Conservation (phyloP, 2,888 invertebrate genomes). For the Philereme transversata region DNA sequence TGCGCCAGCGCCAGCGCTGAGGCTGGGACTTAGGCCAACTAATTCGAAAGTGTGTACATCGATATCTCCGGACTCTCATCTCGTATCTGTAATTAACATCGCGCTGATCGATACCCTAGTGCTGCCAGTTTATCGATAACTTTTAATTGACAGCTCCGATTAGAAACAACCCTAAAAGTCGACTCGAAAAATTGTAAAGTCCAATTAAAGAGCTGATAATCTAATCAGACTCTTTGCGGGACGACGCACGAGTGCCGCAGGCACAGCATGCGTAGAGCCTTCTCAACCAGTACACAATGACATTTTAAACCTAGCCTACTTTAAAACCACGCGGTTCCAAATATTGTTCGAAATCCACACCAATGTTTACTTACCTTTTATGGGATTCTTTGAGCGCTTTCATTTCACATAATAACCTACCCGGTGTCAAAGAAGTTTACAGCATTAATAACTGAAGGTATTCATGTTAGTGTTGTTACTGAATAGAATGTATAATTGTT, state of each 20-base stretch:
- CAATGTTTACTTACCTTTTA: no score
- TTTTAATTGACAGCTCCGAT: conserved; percentile 59
- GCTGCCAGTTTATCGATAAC: conserved; percentile 46
- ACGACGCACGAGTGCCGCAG: conserved; percentile 3
- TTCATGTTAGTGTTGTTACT: background rate
- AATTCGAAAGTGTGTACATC: conserved; percentile 38
- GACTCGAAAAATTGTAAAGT: conserved; percentile 38
- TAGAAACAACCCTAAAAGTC: conserved; percentile 44
- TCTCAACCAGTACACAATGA: no score
- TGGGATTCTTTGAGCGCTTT: no score
- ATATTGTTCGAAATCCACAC: no score
- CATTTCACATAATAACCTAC: no score
- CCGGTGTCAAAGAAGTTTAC: background rate
- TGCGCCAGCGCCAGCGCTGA: conserved; percentile 28
- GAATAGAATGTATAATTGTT: background rate
- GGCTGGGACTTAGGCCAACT: no score
- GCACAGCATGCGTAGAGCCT: background rate
- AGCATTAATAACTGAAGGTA: background rate
- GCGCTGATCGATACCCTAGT: conserved; percentile 55
- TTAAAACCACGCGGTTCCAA: no score
- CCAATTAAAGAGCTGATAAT: conserved; percentile 42
- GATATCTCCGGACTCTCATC: conserved; percentile 23
- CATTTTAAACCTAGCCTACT: no score
- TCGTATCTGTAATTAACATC: conserved; percentile 72
- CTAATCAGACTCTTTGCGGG: conserved; percentile 28